Conservation (phyloP, 2,888 invertebrate species). For the Drymonia ruficornis region DNA sequence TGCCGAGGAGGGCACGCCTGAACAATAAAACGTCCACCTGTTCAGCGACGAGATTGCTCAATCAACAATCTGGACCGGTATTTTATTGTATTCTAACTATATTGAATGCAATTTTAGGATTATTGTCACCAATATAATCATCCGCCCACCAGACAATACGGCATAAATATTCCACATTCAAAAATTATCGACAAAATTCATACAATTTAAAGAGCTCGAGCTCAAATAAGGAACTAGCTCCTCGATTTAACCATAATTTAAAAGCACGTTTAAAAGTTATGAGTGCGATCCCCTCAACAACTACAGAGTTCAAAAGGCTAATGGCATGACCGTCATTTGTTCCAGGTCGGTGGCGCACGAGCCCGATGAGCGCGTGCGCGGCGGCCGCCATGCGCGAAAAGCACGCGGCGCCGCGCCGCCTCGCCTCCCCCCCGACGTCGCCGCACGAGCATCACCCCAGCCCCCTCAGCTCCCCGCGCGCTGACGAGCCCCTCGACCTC, state of each 20-base stretch:
- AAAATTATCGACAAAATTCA: background rate
- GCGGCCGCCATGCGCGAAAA: slow-evolving; percentile 92
- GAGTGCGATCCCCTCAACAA: background rate
- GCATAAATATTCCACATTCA: slow-evolving; percentile 6
- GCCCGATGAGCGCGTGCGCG: slow-evolving; percentile 90
- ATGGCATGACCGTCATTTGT: slow-evolving; percentile 46
- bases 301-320: slow-evolving; percentile 11
- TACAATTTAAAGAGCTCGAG: too few species aligned
- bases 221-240: background rate
- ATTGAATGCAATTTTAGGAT: too few species aligned
- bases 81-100: background rate
- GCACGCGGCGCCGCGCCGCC: slow-evolving; percentile 96
- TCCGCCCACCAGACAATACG: too few species aligned
- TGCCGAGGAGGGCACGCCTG: slow-evolving; percentile 46
- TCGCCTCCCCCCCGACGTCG: slow-evolving; percentile 85
- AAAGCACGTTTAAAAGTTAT: background rate
- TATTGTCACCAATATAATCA: too few species aligned
- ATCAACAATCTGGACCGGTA: background rate
- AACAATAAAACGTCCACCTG: slow-evolving; percentile 38
- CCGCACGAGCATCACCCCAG: slow-evolving; percentile 77
- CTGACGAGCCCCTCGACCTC: slow-evolving; percentile 94
- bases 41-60: slow-evolving; percentile 17
- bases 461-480: slow-evolving; percentile 78
- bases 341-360: slow-evolving; percentile 83
- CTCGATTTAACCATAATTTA: background rate